Conservation (phyloP, 1,140 invertebrate species). For the Caenorhabditis tropicalis region DNA sequence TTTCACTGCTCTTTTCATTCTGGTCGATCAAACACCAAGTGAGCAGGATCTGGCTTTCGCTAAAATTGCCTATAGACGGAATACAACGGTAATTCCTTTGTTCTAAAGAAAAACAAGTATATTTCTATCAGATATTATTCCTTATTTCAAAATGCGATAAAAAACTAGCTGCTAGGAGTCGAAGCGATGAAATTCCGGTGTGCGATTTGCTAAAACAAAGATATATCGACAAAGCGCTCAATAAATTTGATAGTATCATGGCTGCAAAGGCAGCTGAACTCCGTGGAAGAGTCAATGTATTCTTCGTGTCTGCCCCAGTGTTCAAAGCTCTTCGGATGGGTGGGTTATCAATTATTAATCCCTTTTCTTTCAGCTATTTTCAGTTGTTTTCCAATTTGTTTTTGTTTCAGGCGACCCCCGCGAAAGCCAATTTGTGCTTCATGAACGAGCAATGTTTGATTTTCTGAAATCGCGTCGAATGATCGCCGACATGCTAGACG, state of each 20-base stretch:
- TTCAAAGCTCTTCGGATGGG: conserved; percentile 46
- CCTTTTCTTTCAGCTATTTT: not conserved
- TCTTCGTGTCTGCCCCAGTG: conserved; percentile 55
- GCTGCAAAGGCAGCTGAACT: conserved; percentile 36
- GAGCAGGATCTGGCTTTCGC: conserved; percentile 53
- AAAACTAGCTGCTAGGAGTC: conserved; percentile 29
- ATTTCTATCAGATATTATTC: conserved; percentile 26
- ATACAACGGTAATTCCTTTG: conserved; percentile 29
- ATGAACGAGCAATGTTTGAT: conserved; percentile 54
- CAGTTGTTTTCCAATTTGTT: not conserved
- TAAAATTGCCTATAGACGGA: conserved; percentile 50
- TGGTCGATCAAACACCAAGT: conserved; percentile 46
- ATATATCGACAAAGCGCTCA: conserved; percentile 50
- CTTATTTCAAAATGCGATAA: conserved; percentile 46
- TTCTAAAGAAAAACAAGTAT: not conserved
- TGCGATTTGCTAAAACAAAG: conserved; percentile 50
- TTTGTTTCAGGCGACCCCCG: conserved; percentile 23
- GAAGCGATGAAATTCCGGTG: conserved; percentile 51
- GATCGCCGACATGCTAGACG: conserved; percentile 53
- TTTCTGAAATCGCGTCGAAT: conserved; percentile 53
- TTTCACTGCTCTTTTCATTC: conserved; percentile 54
- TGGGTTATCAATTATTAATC: not conserved
- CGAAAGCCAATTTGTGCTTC: conserved; percentile 49
- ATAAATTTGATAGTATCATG: conserved; percentile 47
- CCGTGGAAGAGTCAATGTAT: conserved; percentile 50